Conservation (phyloP, 2,113 vertebrate species). For the Prietella phreatophila region DNA sequence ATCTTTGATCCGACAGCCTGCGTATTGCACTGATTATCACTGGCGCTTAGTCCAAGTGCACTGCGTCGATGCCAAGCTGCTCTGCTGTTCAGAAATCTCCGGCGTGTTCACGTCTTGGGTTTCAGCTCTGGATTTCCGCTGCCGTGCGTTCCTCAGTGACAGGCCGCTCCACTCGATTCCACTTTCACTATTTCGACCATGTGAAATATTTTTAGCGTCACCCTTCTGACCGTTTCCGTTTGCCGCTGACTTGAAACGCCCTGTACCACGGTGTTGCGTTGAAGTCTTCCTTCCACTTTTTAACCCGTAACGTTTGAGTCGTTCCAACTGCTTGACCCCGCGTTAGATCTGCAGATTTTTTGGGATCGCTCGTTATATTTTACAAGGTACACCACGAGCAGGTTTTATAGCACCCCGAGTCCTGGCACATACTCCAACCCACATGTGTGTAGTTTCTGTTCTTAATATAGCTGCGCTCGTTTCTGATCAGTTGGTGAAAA, state of each 20-base stretch:
- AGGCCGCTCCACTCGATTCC: slow-evolving; percentile 19
- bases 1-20: neutral
- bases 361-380: neutral
- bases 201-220: slow-evolving; percentile 40
- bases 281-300: neutral
- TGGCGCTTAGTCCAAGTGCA: neutral
- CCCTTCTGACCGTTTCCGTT: slow-evolving; percentile 16
- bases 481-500: slow-evolving; percentile 14
- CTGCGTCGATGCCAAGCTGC: neutral
- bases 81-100: slow-evolving; percentile 1
- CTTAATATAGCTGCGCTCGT: slow-evolving; percentile 15
- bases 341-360: neutral
- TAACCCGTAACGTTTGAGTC: neutral
- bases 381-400: neutral
- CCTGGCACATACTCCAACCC: neutral
- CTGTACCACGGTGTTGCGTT: too few species aligned
- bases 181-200: slow-evolving; percentile 52
- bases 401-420: neutral
- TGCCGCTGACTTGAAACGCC: neutral
- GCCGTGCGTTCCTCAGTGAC: slow-evolving; percentile 16
- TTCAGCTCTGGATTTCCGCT: slow-evolving; percentile 17
- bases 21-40: slow-evolving; percentile 11
- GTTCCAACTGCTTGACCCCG: neutral
- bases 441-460: neutral
- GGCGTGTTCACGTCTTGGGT: slow-evolving; percentile 8